These are phyloP conservation scores for Nicator chloris DNA, from an alignment of 2,113 vertebrate species.

Conservation along the genomic window DNA sequence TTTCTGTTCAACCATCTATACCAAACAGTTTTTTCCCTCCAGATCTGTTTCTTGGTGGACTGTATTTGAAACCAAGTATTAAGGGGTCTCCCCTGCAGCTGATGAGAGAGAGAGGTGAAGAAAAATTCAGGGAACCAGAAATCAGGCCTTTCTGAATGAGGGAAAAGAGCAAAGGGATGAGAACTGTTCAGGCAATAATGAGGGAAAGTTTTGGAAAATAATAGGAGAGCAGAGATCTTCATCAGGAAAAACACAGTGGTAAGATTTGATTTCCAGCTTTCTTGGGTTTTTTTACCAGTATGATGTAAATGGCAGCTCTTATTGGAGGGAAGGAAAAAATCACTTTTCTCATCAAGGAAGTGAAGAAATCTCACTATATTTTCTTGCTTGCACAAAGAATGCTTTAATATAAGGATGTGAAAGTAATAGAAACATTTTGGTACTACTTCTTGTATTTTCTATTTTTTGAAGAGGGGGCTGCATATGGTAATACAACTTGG, in stretches of 20 bases:
- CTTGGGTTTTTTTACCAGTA: background rate
- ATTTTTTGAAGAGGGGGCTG: background rate
- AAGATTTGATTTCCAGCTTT: background rate
- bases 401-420: background rate
- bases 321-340: background rate
- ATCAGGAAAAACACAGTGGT: background rate
- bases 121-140: background rate
- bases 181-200: background rate
- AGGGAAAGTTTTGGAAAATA: background rate
- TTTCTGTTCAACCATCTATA: background rate
- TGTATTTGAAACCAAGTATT: background rate
- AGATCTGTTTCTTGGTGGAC: background rate
- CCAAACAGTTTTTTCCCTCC: background rate
- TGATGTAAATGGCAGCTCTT: background rate
- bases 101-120: background rate
- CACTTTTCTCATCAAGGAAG: background rate
- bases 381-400: background rate
- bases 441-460: background rate
- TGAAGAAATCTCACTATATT: background rate
- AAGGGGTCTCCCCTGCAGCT: background rate
- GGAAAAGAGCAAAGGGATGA: background rate
- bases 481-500: background rate
- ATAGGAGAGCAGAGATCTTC: background rate
- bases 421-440: background rate
- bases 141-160: background rate